Percentiles rank a stretch among this genome's conserved stretches.
phyloP scores from a whole-genome alignment of 2,888 invertebrate genomes.

The Yponomeuta sedellus region DNA sequence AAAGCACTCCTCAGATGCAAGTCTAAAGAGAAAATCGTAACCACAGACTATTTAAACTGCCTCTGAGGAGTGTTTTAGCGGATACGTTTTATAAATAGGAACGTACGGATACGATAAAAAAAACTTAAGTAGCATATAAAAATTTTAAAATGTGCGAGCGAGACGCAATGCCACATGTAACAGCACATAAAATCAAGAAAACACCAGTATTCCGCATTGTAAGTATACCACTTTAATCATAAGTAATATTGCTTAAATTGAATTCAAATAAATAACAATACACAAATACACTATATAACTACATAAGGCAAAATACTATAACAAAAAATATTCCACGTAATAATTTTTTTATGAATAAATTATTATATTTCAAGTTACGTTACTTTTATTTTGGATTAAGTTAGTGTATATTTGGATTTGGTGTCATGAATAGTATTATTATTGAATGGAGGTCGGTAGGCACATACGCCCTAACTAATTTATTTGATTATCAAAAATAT shows the following conservation, averaged over 20 bases:
- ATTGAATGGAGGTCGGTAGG: background rate
- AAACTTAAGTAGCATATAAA: too few relatives aligned
- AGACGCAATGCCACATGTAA: too few relatives aligned
- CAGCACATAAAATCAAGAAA: background rate
- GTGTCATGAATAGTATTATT: background rate
- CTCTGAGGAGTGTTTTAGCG: too few relatives aligned
- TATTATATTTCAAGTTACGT: background rate
- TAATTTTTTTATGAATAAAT: constrained; percentile 8
- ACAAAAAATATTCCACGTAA: constrained; percentile 18
- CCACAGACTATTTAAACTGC: too few relatives aligned
- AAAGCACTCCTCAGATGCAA: too few relatives aligned
- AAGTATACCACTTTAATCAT: constrained; percentile 65
- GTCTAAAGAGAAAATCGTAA: too few relatives aligned
- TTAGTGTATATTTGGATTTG: background rate
- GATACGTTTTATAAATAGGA: too few relatives aligned
- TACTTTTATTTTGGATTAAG: background rate
- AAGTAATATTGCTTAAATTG: constrained; percentile 70
- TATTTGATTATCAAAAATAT: constrained; percentile 8
- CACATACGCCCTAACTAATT: background rate
- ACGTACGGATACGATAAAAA: too few relatives aligned
- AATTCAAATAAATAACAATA: constrained; percentile 68
- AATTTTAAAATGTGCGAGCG: too few relatives aligned
- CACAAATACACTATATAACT: constrained; percentile 45
- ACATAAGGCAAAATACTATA: constrained; percentile 40
- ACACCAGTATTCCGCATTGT: constrained; percentile 17